A percentile compares a stretch with the other conserved stretches of the same genome.
These are phyloP conservation scores for Platysternon megacephalum DNA, from an alignment of 2,113 vertebrate genomes.

Conservation along the genomic window DNA sequence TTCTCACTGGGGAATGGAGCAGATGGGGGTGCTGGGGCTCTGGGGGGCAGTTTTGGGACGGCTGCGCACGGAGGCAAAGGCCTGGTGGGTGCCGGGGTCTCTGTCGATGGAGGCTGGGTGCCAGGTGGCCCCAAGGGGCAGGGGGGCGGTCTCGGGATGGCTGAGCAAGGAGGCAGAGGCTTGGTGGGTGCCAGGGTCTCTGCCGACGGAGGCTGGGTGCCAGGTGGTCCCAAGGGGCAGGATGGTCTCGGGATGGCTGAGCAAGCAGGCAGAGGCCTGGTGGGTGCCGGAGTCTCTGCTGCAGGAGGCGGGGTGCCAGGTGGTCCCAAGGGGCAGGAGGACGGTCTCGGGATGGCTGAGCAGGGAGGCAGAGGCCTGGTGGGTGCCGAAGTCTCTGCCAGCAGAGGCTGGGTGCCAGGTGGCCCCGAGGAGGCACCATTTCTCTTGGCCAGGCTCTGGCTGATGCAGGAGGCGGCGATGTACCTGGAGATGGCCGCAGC, in stretches of 20 bases:
- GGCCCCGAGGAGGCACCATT: neutral
- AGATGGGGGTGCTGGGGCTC: neutral
- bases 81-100: neutral
- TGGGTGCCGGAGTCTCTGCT: neutral
- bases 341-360: neutral
- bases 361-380: neutral
- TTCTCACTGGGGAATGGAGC: neutral
- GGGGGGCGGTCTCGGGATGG: neutral
- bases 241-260: neutral
- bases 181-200: neutral
- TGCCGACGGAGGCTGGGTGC: neutral
- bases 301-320: neutral
- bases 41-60: neutral
- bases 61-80: neutral
- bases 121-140: neutral
- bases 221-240: neutral
- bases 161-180: neutral
- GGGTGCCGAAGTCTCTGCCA: neutral
- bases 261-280: neutral
- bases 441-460: conserved; percentile 83
- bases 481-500: conserved; percentile 79
- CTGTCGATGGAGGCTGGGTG: neutral
- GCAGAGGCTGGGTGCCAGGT: neutral
- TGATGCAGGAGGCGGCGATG: conserved; percentile 86
- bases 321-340: neutral